These are phyloP conservation scores for Campopleginae sp. DNA, from an alignment of 2,888 invertebrate genomes.

Conservation along the genomic window DNA sequence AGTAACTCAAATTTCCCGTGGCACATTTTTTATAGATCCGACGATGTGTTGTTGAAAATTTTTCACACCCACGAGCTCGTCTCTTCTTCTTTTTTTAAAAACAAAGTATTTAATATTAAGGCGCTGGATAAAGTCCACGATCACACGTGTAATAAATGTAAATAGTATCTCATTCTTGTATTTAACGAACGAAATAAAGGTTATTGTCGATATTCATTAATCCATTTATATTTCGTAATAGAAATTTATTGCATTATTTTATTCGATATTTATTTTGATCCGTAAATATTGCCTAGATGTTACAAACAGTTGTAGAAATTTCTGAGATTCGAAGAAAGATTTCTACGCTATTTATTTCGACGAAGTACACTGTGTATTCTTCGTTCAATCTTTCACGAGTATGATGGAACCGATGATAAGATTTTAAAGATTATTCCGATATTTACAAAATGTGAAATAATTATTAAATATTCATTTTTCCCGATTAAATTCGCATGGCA, in stretches of 20 bases:
- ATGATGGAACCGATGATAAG: background rate
- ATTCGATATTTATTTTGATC: background rate
- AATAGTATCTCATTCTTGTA: slow-evolving; percentile 72
- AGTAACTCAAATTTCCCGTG: slow-evolving; percentile 18
- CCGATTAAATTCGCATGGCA: background rate
- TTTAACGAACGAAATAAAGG: slow-evolving; percentile 69
- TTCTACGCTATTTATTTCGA: background rate
- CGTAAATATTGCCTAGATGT: background rate
- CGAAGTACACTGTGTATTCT: background rate
- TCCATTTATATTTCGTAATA: background rate
- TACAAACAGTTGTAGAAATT: background rate
- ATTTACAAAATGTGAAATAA: background rate
- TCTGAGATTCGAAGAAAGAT: background rate
- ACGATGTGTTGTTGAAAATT: slow-evolving; percentile 35
- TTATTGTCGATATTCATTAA: slow-evolving; percentile 64
- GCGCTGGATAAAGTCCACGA: slow-evolving; percentile 44
- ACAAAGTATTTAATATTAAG: slow-evolving; percentile 46
- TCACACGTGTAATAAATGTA: slow-evolving; percentile 69
- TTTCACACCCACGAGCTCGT: slow-evolving; percentile 43
- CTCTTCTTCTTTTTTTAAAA: slow-evolving; percentile 6
- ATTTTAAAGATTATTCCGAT: background rate
- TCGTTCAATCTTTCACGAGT: background rate
- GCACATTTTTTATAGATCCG: slow-evolving; percentile 29
- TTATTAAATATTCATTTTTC: background rate
- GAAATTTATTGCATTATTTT: background rate